Percentiles rank a stretch among this genome's conserved stretches.
These are phyloP conservation scores for Scomber scombrus DNA, from an alignment of 2,113 vertebrate genomes.

Conservation along the genomic window DNA sequence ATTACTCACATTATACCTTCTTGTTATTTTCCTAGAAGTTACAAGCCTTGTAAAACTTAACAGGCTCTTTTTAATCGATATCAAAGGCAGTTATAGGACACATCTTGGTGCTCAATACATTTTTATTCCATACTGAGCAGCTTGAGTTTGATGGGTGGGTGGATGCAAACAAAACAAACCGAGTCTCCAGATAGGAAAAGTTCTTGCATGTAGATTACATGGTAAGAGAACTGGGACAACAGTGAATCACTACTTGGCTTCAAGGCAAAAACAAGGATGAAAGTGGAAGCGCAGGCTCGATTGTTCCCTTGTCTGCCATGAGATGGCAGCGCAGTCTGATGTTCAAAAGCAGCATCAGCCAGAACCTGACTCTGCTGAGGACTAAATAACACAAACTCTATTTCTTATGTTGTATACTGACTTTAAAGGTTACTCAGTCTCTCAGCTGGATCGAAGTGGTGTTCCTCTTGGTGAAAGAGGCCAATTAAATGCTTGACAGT, in stretches of 20 bases:
- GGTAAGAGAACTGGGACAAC: background rate
- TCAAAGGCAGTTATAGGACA: constrained; percentile 58
- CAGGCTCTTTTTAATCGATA: constrained; percentile 55
- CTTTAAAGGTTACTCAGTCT: constrained; percentile 1
- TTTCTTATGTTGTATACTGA: background rate
- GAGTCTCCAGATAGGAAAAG: background rate
- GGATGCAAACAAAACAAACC: constrained; percentile 38
- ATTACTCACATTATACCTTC: constrained; percentile 40
- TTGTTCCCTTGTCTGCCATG: constrained; percentile 27
- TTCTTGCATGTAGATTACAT: background rate
- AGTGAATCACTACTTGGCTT: background rate
- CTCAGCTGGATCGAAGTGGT: background rate
- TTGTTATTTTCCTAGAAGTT: constrained; percentile 52
- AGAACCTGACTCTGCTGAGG: background rate
- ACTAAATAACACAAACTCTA: background rate
- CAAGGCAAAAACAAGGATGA: background rate
- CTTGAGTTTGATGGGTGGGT: constrained; percentile 18
- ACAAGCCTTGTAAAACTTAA: constrained; percentile 60
- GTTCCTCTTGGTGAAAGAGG: background rate
- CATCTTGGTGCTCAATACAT: constrained; percentile 45
- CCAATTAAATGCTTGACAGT: background rate
- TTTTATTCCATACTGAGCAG: constrained; percentile 43
- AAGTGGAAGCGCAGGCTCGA: no score
- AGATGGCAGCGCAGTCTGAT: constrained; percentile 65
- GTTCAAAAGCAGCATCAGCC: background rate